Evolutionary conservation across 2,113 vertebrate genomes (phyloP).

Genomic region (Pedionomus torquatus): DNA sequence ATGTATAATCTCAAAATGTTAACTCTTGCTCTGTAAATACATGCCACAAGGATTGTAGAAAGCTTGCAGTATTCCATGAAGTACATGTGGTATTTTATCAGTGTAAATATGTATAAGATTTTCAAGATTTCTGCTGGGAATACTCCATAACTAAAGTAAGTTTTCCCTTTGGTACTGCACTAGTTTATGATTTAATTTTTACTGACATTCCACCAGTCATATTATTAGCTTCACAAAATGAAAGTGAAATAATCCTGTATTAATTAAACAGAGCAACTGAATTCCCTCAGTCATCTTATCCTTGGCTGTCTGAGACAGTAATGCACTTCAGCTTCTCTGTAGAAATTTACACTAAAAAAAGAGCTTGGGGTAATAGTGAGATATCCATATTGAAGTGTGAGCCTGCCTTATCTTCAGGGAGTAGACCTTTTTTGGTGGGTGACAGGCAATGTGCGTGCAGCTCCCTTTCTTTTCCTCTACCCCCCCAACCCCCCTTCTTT

Average conservation of each 20-base stretch:
- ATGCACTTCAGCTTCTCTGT: constrained; percentile 38
- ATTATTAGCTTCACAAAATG: constrained; percentile 81
- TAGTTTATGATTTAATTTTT: constrained; percentile 85
- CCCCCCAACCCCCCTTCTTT: not conserved
- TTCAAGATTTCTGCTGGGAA: constrained; percentile 75
- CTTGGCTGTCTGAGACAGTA: constrained; percentile 69
- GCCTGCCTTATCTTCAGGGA: constrained; percentile 36
- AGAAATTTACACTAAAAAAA: constrained; percentile 49
- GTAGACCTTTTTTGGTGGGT: constrained; percentile 27
- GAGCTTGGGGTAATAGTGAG: constrained; percentile 19
- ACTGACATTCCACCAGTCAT: constrained; percentile 78
- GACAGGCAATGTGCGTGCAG: not conserved
- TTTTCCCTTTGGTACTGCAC: constrained; percentile 73
- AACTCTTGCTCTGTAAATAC: constrained; percentile 73
- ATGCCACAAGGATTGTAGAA: constrained; percentile 60
- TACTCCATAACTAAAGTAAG: constrained; percentile 66
- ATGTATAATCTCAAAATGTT: constrained; percentile 76
- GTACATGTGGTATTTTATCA: constrained; percentile 66
- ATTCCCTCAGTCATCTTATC: constrained; percentile 76
- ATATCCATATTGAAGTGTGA: constrained; percentile 15
- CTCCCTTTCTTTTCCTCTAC: not conserved
- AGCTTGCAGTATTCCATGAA: constrained; percentile 54
- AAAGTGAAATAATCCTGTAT: constrained; percentile 83
- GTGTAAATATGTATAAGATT: constrained; percentile 70
- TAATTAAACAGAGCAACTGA: constrained; percentile 81